A percentile compares a stretch with the other conserved stretches of the same genome.
Conservation (phyloP, 1,140 invertebrate genomes). For the Listronotus oregonensis region DNA sequence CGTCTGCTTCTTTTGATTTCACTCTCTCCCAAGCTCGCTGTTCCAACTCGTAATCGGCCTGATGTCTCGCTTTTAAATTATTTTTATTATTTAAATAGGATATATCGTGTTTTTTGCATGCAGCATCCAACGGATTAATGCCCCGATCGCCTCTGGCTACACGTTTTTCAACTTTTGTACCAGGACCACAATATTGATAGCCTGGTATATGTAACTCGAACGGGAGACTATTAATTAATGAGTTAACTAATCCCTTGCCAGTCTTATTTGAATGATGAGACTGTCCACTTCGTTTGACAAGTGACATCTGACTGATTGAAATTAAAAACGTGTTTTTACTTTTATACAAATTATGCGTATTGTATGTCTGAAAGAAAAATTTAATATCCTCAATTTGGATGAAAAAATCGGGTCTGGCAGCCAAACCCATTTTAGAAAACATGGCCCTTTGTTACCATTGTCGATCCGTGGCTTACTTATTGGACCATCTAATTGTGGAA, state of each 20-base stretch:
- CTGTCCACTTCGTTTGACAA: too few relatives aligned
- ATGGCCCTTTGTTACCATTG: background rate
- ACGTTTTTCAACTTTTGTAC: constrained; percentile 38
- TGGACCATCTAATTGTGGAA: background rate
- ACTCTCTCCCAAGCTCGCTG: constrained; percentile 53
- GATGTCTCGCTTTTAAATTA: constrained; percentile 48
- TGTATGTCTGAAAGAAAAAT: too few relatives aligned
- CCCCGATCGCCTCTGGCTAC: constrained; percentile 38
- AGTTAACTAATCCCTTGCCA: background rate
- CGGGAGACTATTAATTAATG: constrained; percentile 45
- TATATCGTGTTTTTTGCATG: constrained; percentile 46
- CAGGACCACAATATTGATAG: constrained; percentile 44
- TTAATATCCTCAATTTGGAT: too few relatives aligned
- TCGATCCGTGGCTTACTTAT: background rate
- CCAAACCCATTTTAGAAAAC: too few relatives aligned
- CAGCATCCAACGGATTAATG: constrained; percentile 43
- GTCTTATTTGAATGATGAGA: too few relatives aligned
- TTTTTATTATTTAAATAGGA: constrained; percentile 44
- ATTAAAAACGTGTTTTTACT: too few relatives aligned
- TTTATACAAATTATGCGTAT: too few relatives aligned
- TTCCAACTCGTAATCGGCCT: constrained; percentile 54
- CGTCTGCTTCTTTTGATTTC: constrained; percentile 50
- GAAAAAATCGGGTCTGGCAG: too few relatives aligned
- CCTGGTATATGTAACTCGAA: constrained; percentile 37
- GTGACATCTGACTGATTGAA: too few relatives aligned